Evolutionary conservation across 92 coral and sea anemone species (phyloP).

Genomic region (Epizoanthus ramosus): DNA sequence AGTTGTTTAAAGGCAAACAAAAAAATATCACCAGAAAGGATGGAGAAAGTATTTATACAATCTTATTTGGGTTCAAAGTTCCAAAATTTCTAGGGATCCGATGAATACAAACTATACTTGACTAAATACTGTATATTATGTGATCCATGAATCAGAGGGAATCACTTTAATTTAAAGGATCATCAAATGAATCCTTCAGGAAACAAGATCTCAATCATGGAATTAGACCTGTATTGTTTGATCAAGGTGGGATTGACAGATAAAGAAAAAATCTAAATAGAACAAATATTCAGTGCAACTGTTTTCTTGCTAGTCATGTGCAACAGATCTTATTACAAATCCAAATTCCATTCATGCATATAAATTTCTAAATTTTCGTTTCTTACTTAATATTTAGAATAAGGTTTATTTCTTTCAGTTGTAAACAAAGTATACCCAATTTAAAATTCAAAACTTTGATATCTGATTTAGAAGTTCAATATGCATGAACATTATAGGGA

Average conservation of each 20-base stretch:
- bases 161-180: background rate
- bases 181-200: constrained; percentile 5
- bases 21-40: too few relatives aligned
- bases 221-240: constrained; percentile 22
- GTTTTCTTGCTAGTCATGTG: background rate
- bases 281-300: constrained; percentile 9
- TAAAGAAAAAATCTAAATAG: background rate
- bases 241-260: constrained; percentile 41
- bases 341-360: constrained; percentile 16
- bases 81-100: too few relatives aligned
- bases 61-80: too few relatives aligned
- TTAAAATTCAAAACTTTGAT: too few relatives aligned
- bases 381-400: too few relatives aligned
- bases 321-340: background rate
- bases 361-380: too few relatives aligned
- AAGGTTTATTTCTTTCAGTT: too few relatives aligned
- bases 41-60: too few relatives aligned
- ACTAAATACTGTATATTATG: background rate
- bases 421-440: too few relatives aligned
- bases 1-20: too few relatives aligned
- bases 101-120: background rate
- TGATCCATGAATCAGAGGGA: background rate
- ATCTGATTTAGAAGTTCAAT: too few relatives aligned
- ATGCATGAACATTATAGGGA: too few relatives aligned
- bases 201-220: constrained; percentile 5